phyloP scores from a whole-genome alignment of 2,797 vertebrate species.

The Gephyroberyx darwinii region DNA sequence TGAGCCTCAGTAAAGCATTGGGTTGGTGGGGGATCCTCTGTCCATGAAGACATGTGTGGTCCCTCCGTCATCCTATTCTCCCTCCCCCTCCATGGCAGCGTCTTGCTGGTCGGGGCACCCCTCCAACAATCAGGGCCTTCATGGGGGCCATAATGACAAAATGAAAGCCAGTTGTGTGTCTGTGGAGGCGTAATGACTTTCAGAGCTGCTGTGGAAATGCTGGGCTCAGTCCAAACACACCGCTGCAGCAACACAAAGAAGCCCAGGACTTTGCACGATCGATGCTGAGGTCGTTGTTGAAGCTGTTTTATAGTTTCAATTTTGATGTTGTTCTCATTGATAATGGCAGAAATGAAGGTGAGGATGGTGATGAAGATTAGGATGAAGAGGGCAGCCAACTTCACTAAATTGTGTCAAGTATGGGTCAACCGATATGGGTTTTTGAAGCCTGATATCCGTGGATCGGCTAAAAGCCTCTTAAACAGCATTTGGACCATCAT shows the following conservation, averaged over 20 bases:
- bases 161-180: slow-evolving; percentile 75
- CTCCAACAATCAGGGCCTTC: slow-evolving; percentile 72
- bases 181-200: slow-evolving; percentile 75
- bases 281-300: slow-evolving; percentile 16
- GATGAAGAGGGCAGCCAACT: background rate
- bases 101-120: slow-evolving; percentile 61
- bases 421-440: too few relatives aligned
- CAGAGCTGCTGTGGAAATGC: slow-evolving; percentile 70
- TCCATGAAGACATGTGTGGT: slow-evolving; percentile 69
- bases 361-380: background rate
- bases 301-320: background rate
- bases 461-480: too few relatives aligned
- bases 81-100: slow-evolving; percentile 61
- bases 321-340: background rate
- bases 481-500: too few relatives aligned
- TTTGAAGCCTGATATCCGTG: too few relatives aligned
- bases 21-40: slow-evolving; percentile 56
- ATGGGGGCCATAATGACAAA: slow-evolving; percentile 71
- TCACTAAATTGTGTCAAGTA: background rate
- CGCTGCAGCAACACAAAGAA: slow-evolving; percentile 53
- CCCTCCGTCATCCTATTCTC: slow-evolving; percentile 49
- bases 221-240: slow-evolving; percentile 53
- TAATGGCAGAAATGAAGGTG: background rate
- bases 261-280: slow-evolving; percentile 13
- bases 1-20: slow-evolving; percentile 32